These are phyloP conservation scores for Cantharis lateralis DNA, from an alignment of 2,888 invertebrate species.

Conservation along the genomic window DNA sequence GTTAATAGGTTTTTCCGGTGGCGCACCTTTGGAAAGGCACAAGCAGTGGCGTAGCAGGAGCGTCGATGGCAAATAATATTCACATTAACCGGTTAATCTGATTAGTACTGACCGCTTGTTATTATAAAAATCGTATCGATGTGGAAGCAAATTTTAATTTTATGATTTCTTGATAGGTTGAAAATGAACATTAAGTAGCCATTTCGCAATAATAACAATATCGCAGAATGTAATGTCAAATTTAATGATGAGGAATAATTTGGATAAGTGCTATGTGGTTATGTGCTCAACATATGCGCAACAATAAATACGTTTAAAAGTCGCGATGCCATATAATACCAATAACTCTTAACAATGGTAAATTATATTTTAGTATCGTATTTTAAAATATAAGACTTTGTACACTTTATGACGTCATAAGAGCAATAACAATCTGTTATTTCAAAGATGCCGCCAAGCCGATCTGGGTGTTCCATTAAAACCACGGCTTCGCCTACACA, in stretches of 20 bases:
- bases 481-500: slow-evolving; percentile 50
- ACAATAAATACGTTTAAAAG: neutral
- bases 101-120: neutral
- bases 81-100: neutral
- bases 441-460: slow-evolving; percentile 55
- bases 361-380: slow-evolving; percentile 20
- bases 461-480: slow-evolving; percentile 56
- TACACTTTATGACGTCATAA: slow-evolving; percentile 43
- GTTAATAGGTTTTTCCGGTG: neutral
- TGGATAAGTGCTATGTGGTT: neutral
- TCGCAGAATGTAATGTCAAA: neutral
- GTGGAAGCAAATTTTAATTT: neutral
- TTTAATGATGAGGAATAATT: neutral
- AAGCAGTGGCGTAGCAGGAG: neutral
- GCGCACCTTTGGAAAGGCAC: neutral
- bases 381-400: neutral
- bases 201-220: neutral
- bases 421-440: slow-evolving; percentile 40
- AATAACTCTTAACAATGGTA: slow-evolving; percentile 16
- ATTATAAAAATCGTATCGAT: neutral
- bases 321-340: neutral
- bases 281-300: neutral
- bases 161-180: neutral
- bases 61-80: neutral
- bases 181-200: neutral